Evolutionary conservation across 2,888 invertebrate species (phyloP).

Genomic region (Eledona agricola): DNA sequence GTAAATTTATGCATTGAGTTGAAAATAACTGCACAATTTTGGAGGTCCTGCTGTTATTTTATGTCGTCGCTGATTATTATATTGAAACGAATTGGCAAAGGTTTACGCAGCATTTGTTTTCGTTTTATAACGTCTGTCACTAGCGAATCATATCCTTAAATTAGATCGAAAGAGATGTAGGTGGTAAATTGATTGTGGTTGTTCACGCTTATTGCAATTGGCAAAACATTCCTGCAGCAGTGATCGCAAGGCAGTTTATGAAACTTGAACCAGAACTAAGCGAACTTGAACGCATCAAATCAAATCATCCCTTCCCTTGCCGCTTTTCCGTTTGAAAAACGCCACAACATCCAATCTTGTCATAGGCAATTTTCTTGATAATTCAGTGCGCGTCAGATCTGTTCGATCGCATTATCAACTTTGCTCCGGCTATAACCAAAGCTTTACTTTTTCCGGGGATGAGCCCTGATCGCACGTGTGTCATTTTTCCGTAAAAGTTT

Average conservation of each 20-base stretch:
- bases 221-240: too few relatives aligned
- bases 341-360: slow-evolving; percentile 22
- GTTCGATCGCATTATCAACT: slow-evolving; percentile 30
- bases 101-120: too few relatives aligned
- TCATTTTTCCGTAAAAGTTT: slow-evolving; percentile 13
- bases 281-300: slow-evolving; percentile 1
- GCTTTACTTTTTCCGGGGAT: slow-evolving; percentile 29
- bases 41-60: too few relatives aligned
- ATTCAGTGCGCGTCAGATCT: slow-evolving; percentile 13
- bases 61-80: too few relatives aligned
- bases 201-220: too few relatives aligned
- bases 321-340: slow-evolving; percentile 6
- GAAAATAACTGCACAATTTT: too few relatives aligned
- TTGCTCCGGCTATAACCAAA: slow-evolving; percentile 26
- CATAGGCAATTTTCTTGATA: slow-evolving; percentile 20
- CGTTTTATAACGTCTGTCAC: too few relatives aligned
- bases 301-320: slow-evolving; percentile 4
- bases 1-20: too few relatives aligned
- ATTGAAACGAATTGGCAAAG: too few relatives aligned
- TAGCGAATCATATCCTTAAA: too few relatives aligned
- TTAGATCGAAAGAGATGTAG: neutral
- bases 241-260: neutral
- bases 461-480: slow-evolving; percentile 16
- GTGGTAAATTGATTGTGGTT: too few relatives aligned
- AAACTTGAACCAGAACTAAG: slow-evolving; percentile 1